A percentile compares a stretch with the other conserved stretches of the same genome.
Evolutionary conservation across 2,113 vertebrate genomes (phyloP).

Genomic region (Otis tarda): DNA sequence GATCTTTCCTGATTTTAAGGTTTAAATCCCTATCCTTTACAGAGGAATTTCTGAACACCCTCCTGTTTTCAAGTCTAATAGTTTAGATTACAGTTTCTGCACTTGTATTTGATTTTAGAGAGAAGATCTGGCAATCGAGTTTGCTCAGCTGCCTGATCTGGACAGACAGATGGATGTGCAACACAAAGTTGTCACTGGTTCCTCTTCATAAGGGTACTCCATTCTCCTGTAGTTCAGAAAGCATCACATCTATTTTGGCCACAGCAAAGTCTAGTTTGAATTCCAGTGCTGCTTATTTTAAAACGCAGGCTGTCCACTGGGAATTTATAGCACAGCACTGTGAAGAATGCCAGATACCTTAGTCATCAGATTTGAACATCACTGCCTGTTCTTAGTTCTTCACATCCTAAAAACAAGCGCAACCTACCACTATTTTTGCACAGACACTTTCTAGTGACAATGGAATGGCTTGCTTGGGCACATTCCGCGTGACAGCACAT

Average conservation of each 20-base stretch:
- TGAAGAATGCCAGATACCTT: constrained; percentile 37
- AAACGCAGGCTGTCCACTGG: constrained; percentile 4
- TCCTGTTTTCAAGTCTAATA: not conserved
- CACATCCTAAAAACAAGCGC: not conserved
- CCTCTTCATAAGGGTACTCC: not conserved
- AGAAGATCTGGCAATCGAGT: not conserved
- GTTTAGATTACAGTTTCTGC: not conserved
- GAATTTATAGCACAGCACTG: constrained; percentile 3
- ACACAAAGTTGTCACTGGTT: not conserved
- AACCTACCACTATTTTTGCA: not conserved
- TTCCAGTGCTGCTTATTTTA: constrained; percentile 58
- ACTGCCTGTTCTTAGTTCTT: constrained; percentile 35
- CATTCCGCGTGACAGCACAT: not conserved
- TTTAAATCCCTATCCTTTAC: not conserved
- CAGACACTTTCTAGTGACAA: not conserved
- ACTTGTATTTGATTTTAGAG: not conserved
- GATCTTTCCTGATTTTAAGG: not conserved
- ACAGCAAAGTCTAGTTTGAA: constrained; percentile 26
- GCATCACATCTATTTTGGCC: constrained; percentile 29
- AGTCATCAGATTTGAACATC: constrained; percentile 39
- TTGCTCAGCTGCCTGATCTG: not conserved
- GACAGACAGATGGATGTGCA: not conserved
- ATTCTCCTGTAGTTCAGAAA: constrained; percentile 14
- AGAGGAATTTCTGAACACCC: not conserved
- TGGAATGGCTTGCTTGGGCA: not conserved